Percentiles rank a stretch among this genome's conserved stretches.
phyloP scores from a whole-genome alignment of 2,888 invertebrate species.

The Lepidocyrtoides sp. region DNA sequence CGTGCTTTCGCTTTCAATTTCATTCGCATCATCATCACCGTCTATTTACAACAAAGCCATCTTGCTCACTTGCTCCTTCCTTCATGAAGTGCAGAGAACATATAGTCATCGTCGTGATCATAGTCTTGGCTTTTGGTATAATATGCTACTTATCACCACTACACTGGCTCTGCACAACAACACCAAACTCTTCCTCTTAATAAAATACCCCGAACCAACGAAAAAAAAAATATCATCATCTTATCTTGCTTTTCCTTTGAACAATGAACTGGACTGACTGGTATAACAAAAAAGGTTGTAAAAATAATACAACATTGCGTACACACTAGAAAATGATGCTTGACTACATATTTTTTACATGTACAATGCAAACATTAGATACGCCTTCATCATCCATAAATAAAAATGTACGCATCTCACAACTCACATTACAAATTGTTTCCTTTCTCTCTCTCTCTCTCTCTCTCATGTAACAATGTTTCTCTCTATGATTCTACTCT shows the following conservation, averaged over 20 bases:
- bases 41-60: no score
- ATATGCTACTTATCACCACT: conserved; percentile 6
- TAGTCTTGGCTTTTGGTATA: conserved; percentile 10
- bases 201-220: neutral
- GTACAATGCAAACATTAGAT: conserved; percentile 50
- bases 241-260: conserved; percentile 52
- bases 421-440: neutral
- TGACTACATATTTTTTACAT: neutral
- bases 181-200: neutral
- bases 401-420: conserved; percentile 5
- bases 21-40: conserved; percentile 49
- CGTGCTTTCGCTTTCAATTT: conserved; percentile 76
- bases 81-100: no score
- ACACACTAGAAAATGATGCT: neutral
- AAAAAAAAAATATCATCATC: neutral
- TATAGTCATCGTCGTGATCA: conserved; percentile 54
- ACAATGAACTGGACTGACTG: conserved; percentile 64
- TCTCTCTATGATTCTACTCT: neutral
- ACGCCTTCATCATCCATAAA: conserved; percentile 54
- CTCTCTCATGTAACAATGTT: neutral
- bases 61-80: no score
- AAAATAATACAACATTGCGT: conserved; percentile 32
- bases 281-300: conserved; percentile 42
- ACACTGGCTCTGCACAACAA: conserved; percentile 19
- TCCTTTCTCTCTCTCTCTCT: conserved; percentile 18